Conservation (phyloP, 2,797 vertebrate genomes). For the Lates japonicus region DNA sequence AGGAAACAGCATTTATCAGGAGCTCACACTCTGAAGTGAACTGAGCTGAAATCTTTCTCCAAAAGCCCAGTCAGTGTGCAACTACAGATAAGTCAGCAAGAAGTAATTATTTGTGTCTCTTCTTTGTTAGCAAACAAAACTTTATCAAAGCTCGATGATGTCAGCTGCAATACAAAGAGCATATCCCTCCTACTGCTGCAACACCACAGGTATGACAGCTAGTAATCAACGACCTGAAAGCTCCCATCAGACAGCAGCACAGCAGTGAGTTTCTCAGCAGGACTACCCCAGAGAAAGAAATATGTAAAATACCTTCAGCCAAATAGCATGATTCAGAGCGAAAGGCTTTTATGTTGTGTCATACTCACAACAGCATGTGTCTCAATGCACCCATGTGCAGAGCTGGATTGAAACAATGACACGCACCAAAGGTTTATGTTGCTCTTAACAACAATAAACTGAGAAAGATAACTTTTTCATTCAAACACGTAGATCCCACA, state of each 20-base stretch:
- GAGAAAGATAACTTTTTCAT: no score
- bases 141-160: slow-evolving; percentile 6
- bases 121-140: slow-evolving; percentile 48
- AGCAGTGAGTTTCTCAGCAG: slow-evolving; percentile 40
- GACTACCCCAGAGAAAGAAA: neutral
- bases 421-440: no score
- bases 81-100: slow-evolving; percentile 9
- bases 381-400: no score
- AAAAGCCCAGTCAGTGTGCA: neutral
- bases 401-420: no score
- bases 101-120: slow-evolving; percentile 6
- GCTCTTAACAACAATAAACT: no score
- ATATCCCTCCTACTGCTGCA: slow-evolving; percentile 17
- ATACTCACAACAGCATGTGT: no score
- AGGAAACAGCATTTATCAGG: neutral
- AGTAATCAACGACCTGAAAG: slow-evolving; percentile 56
- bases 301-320: slow-evolving; percentile 36
- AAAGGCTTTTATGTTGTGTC: neutral
- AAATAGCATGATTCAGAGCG: slow-evolving; percentile 3
- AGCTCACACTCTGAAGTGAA: neutral
- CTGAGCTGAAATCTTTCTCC: neutral
- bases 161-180: slow-evolving; percentile 20
- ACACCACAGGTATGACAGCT: slow-evolving; percentile 55
- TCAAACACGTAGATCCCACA: no score
- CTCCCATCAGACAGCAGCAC: slow-evolving; percentile 51